Base-by-base conservation (phyloP, 2,888 invertebrate species). In the Agrotis ipsilon region DNA sequence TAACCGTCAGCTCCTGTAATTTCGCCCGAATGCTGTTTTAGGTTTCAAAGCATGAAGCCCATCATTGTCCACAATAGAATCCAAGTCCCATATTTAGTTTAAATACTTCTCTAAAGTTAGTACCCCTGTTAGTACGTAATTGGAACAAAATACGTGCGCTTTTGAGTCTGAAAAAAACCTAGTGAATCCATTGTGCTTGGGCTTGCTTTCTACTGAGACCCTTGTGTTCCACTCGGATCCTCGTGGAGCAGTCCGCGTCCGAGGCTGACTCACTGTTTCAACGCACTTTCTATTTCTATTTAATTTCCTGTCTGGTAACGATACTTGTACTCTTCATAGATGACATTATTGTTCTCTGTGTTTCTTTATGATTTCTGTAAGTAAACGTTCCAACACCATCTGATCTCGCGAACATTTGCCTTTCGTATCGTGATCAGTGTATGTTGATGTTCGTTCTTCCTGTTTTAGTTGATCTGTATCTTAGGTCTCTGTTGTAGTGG, bases 401-500 rank as follows among this genome's bases (percentile, higher is more conserved):
- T 91, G 88, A 88, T 90, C 87, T 82, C 77, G 86, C 87, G 78
- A 87, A 83, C 83, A 81, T 82, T 39, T 85, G 83, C 75, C 73
- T 85, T 86, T 77, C 60, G 68, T 80, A 80, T 85, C 83, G 86
- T 86, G 90, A 91, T 92, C 93, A 90, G 90, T 92, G 90, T 91
- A 87, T 90, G 91, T 92, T 90, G 90, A 89, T 92, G 89, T 91
- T 88, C 87, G 89, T 90, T 92, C 91, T 94, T 93, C 92, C 92
- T 93, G 86, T 94, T 94, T 94, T 95, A 94, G 94, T 95, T 95
- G 86, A 88, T 93, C 91, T 92, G 91, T 94, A 94, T 92, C 89
- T 91, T 94, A 93, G 92, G 93, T 95, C 91, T 96, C 94, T 96
- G 96, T 96, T 79, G 95, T 96, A 96, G 96, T 96, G 96, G 96